phyloP scores from a whole-genome alignment of 1,140 invertebrate genomes.

The Drosophila willistoni region DNA sequence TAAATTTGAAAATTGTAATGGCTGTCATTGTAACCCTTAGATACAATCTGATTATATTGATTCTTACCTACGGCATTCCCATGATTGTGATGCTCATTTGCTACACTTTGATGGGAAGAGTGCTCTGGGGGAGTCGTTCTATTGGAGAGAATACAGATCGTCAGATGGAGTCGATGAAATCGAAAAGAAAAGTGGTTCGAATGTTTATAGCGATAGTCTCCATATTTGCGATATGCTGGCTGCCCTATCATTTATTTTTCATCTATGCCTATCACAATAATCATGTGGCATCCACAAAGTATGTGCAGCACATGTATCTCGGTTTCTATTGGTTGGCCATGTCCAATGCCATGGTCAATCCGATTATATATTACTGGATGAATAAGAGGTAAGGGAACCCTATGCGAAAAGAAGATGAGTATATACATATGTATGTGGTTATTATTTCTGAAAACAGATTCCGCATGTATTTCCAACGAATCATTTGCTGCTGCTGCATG shows the following conservation, averaged over 20 bases:
- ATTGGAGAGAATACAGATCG: constrained; percentile 95
- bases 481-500: constrained; percentile 84
- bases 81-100: constrained; percentile 94
- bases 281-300: constrained; percentile 87
- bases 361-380: constrained; percentile 96
- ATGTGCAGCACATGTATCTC: constrained; percentile 92
- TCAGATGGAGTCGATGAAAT: constrained; percentile 92
- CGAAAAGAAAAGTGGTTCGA: constrained; percentile 92
- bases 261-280: constrained; percentile 92
- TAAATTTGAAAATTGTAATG: too few species aligned
- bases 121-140: constrained; percentile 89
- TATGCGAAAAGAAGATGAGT: background rate
- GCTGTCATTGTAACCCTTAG: constrained; percentile 84
- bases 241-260: constrained; percentile 95
- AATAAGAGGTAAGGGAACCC: constrained; percentile 87
- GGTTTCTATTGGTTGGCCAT: constrained; percentile 96
- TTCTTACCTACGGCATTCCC: constrained; percentile 95
- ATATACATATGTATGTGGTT: background rate
- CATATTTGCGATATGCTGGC: constrained; percentile 94
- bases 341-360: constrained; percentile 96
- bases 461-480: constrained; percentile 84
- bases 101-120: constrained; percentile 92
- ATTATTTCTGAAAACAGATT: constrained; percentile 78
- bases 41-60: constrained; percentile 94
- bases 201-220: constrained; percentile 85